A percentile compares a stretch with the other conserved stretches of the same genome.
Evolutionary conservation across 2,797 vertebrate species (phyloP).

Genomic region (Spea hammondii): DNA sequence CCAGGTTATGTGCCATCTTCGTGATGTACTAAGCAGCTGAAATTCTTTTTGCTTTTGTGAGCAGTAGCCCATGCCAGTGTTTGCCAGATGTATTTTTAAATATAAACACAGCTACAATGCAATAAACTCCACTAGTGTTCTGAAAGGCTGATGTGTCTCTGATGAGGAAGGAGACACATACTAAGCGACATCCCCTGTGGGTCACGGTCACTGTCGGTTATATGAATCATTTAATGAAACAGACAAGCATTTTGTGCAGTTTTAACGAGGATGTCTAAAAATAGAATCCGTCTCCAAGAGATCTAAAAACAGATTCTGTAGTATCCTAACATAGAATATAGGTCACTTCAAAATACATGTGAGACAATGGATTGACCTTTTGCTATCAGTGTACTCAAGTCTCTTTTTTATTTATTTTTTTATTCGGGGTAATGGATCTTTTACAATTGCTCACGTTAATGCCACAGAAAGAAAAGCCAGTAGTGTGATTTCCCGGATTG

Average conservation of each 20-base stretch:
- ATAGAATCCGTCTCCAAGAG: neutral
- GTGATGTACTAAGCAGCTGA: too few relatives aligned
- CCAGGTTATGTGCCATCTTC: too few relatives aligned
- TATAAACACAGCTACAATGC: too few relatives aligned
- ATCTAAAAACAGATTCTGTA: slow-evolving; percentile 19
- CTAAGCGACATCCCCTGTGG: neutral
- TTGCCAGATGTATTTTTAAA: too few relatives aligned
- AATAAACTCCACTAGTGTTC: too few relatives aligned
- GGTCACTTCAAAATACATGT: slow-evolving; percentile 32
- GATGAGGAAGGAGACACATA: too few relatives aligned
- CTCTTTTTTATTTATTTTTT: neutral
- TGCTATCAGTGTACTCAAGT: slow-evolving; percentile 9
- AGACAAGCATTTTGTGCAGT: neutral
- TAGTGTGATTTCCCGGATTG: slow-evolving; percentile 39
- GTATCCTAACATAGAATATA: slow-evolving; percentile 15
- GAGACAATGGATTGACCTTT: slow-evolving; percentile 33
- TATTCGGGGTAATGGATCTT: slow-evolving; percentile 4
- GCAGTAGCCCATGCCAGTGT: too few relatives aligned
- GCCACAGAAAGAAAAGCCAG: slow-evolving; percentile 17
- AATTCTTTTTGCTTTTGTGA: too few relatives aligned
- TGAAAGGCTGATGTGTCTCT: too few relatives aligned
- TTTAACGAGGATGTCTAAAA: slow-evolving; percentile 15
- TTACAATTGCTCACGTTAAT: slow-evolving; percentile 30
- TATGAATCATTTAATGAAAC: slow-evolving; percentile 34
- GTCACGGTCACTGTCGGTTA: slow-evolving; percentile 7